Base-by-base conservation (phyloP, 2,888 invertebrate species). In the Hypselothyrea guttata region DNA sequence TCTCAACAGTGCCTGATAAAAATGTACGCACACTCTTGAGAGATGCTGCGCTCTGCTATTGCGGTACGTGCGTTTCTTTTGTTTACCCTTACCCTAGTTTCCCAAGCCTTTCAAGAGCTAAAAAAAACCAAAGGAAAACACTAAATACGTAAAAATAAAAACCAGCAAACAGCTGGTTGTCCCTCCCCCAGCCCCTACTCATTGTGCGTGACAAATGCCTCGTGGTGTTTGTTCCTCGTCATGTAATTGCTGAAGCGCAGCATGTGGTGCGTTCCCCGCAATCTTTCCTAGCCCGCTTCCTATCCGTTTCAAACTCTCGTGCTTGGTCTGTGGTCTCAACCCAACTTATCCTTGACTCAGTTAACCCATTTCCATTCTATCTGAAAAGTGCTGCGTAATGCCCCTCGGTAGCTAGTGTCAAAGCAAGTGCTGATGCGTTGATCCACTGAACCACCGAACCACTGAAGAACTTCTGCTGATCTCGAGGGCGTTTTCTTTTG, bases 191-290 rank as follows among this genome's bases (percentile, higher is more conserved):
- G 1, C 47, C 64, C 35, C 33, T 49, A 42, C 30, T 37, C 37
- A 45, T 54, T 69, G 71, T 84, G 85, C 81, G 72, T 87, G 87
- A 83, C 85, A 86, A 85, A 86, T 84, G 71, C 83, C 59, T 60
- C 72, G 60, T 67, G 69, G 73, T 68, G 63, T 62, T 81, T 84
- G 82, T 58, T 84, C 41, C 71, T 76, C 60, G 83, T 82, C 82
- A 78, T 84, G 75, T 71, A 82, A 84, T 84, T 77, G 84, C 77
- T 62, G 78, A 35, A 60, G 49, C 69, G 49, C 81, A 67, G 74
- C 69, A 71, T 82, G 83, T 73, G 73, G 72, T 58, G 51, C 71
- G 55, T 58, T 57, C 49, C 34, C 33, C 45, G 30, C 53, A 34
- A 16, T 31, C 9, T 13, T 8, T 13, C 8, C n/a, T 31, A 4